Base-by-base conservation (phyloP, 1,140 invertebrate species). In the Neuroterus valhalla region DNA sequence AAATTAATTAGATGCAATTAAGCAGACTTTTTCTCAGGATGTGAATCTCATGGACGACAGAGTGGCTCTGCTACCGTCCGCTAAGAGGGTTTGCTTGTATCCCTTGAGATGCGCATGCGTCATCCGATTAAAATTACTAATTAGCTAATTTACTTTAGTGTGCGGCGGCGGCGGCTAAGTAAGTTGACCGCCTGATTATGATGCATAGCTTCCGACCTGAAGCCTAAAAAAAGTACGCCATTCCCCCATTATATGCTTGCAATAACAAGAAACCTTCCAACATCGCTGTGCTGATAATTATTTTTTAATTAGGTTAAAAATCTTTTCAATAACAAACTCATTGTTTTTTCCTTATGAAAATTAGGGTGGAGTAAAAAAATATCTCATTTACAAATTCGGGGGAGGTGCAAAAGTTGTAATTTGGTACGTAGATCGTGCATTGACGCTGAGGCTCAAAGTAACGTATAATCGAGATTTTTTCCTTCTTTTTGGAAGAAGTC, bases 71-170 rank as follows among this genome's bases (percentile, higher is more conserved):
- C 71, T 70, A 71, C 78, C 77, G 76, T 81, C 79, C 82, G 81
- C 84, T 90, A 90, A 90, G 89, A 90, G 89, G 89, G 89, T 90
- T 90, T 90, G 87, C 89, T 89, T 90, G 89, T 90, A 89, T 89
- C 89, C 88, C 89, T 70, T 55, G 89, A 90, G 89, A 90, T 87
- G 88, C 88, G 89, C 88, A 89, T 90, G 88, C 88, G 89, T 90
- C 89, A 90, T 90, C 89, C 88, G 89, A 90, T 90, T 90, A 90
- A 90, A 90, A 90, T 90, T 90, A 89, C 86, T 90, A 90, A 90
- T 90, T 90, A 89, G 86, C 86, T 90, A 89, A 90, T 90, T 89
- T 90, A 90, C 87, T 90, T 88, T 86, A 87, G 88, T 81, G 82
- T 82, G 81, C 78, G 82, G 82, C 81, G 83, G 84, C 80, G 80